These are phyloP conservation scores for Pyrocoelia pectoralis DNA, from an alignment of 2,888 invertebrate genomes.

Conservation along the genomic window DNA sequence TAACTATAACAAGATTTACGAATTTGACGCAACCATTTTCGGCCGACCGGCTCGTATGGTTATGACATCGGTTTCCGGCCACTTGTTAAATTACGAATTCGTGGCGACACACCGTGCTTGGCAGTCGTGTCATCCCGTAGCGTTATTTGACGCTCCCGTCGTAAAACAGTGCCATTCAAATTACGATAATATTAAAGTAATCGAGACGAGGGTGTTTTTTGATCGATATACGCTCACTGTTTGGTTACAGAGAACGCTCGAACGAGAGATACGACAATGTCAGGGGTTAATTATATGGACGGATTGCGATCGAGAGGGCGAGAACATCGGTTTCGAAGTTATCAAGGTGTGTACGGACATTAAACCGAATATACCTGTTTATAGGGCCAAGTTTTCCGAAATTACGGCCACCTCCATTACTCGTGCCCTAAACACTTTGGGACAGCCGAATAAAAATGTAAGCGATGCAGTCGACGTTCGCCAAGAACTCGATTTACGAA, in stretches of 20 bases:
- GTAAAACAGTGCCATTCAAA: constrained; percentile 76
- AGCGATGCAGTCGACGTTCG: constrained; percentile 96
- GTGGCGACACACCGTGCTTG: constrained; percentile 76
- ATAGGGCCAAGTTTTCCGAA: constrained; percentile 95
- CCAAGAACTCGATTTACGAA: constrained; percentile 89
- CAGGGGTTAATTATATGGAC: constrained; percentile 95
- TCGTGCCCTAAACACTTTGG: constrained; percentile 81
- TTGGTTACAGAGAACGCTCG: constrained; percentile 65
- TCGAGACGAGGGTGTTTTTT: no score
- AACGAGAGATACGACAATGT: constrained; percentile 72
- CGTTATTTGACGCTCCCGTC: constrained; percentile 90
- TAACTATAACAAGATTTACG: constrained; percentile 93
- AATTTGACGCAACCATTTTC: constrained; percentile 82
- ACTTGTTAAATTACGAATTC: constrained; percentile 86
- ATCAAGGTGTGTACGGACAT: constrained; percentile 88
- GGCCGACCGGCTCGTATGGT: constrained; percentile 83
- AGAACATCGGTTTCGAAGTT: constrained; percentile 98
- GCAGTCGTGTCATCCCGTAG: constrained; percentile 81
- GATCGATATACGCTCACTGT: background rate
- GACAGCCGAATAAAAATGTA: constrained; percentile 78
- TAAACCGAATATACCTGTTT: constrained; percentile 74
- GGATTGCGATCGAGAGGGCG: constrained; percentile 99
- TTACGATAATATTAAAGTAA: constrained; percentile 79
- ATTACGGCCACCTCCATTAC: constrained; percentile 86
- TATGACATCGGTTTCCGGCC: constrained; percentile 99